Evolutionary conservation across 2,888 invertebrate genomes (phyloP), one percentile per base, ranked within the genome.

Genomic region (Abrostola tripartita): DNA sequence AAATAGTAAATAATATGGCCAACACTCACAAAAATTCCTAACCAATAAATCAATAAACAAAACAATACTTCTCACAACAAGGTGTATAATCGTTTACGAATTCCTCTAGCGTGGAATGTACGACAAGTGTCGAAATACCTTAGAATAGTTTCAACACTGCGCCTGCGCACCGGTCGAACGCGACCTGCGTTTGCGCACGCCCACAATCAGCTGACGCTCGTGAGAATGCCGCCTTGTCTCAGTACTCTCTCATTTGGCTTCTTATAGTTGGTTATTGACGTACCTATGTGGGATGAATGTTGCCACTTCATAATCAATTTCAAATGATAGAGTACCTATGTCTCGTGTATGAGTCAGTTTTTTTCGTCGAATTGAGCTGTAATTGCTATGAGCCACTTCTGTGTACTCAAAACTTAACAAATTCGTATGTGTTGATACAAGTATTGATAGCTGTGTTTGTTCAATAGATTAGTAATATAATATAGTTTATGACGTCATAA

Each of bases 41-140:
- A 44, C 14, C 6, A n/a, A 6, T 10, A 14, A 7, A 47, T 47
- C 24, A 47, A 47, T 9, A 47, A 47, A 47, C 44, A 47, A 47
- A 14, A 47, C 44, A 47, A 0, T 24, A 47, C 24, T 24, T 9
- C 5, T 11, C 10, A 40, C 5, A 24, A 47, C 44, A 47, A 47
- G 24, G 24, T 42, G 6, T 24, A 8, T 8, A 24, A 7, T 7
- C 9, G 12, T 47, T 47, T 24, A 47, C 44, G 14, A 47, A 47
- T 47, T 47, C 44, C 44, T 8, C 44, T 5, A 9, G 12, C 14
- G 9, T 9, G 44, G 44, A 24, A 47, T 47, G 44, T 47, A 47
- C 44, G 24, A 14, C 44, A 24, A 47, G 44, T 47, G 44, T 47
- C 44, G 44, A 47, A 47, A 47, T 47, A 24, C 44, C 24, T 5